Conservation (phyloP, 2,113 vertebrate species). For the Malurus alboscapulatus region DNA sequence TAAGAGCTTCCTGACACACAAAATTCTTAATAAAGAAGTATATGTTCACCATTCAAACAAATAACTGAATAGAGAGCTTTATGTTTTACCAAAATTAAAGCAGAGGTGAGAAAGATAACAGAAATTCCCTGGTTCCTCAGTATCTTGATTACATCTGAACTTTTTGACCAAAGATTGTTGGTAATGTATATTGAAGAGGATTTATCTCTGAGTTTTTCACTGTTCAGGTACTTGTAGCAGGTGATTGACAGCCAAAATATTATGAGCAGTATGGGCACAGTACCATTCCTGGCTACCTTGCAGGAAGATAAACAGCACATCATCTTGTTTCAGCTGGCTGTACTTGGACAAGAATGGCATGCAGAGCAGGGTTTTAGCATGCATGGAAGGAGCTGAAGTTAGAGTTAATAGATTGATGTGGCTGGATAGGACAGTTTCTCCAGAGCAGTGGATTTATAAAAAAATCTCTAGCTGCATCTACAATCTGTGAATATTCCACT, state of each 20-base stretch:
- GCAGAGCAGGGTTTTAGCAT: background rate
- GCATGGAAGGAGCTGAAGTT: background rate
- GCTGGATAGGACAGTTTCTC: background rate
- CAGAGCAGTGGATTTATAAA: background rate
- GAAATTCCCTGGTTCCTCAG: background rate
- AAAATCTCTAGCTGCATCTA: background rate
- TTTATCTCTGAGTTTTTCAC: background rate
- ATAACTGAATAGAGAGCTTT: background rate
- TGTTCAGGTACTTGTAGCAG: background rate
- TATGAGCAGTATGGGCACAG: background rate
- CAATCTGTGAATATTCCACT: background rate
- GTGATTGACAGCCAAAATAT: background rate
- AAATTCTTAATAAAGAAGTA: background rate
- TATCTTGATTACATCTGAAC: background rate
- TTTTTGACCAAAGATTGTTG: background rate
- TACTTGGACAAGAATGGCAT: background rate
- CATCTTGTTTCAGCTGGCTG: background rate
- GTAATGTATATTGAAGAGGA: background rate
- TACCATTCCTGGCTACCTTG: background rate
- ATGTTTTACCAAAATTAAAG: background rate
- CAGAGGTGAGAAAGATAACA: background rate
- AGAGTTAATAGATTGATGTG: background rate
- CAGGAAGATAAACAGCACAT: background rate
- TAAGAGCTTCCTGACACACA: background rate
- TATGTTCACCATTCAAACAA: background rate